These are phyloP conservation scores for Galerucella nymphaeae DNA, from an alignment of 2,888 invertebrate genomes.

Conservation along the genomic window DNA sequence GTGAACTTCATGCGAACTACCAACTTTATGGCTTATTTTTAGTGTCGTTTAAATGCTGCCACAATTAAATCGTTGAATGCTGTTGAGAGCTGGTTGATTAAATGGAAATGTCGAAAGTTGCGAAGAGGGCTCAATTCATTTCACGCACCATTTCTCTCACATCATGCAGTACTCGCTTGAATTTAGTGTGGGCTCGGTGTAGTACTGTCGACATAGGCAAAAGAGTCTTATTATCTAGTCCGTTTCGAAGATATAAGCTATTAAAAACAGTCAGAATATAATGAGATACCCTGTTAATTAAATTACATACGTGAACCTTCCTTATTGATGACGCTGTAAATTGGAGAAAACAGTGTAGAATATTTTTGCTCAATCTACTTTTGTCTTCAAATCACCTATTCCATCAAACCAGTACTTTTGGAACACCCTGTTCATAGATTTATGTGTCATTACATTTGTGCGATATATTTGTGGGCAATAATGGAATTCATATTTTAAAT, in stretches of 20 bases:
- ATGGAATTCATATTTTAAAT: not conserved
- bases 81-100: slow-evolving; percentile 40
- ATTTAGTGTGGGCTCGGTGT: not conserved
- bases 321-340: no score
- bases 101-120: slow-evolving; percentile 34
- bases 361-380: no score
- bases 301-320: no score
- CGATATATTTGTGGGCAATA: no score
- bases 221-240: no score
- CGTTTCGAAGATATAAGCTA: no score
- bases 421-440: not conserved
- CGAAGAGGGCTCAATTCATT: slow-evolving; percentile 32
- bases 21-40: slow-evolving; percentile 42
- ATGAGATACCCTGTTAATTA: no score
- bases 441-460: not conserved
- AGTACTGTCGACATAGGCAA: no score
- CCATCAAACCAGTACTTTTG: no score
- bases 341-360: no score
- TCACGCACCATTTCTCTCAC: slow-evolving; percentile 29
- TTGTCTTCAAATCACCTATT: no score
- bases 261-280: no score
- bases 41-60: slow-evolving; percentile 45
- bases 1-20: slow-evolving; percentile 42
- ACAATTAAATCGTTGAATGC: slow-evolving; percentile 37
- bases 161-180: slow-evolving; percentile 1